Base-by-base conservation (phyloP, 2,797 vertebrate genomes). In the Dendrocincla tyrannina region DNA sequence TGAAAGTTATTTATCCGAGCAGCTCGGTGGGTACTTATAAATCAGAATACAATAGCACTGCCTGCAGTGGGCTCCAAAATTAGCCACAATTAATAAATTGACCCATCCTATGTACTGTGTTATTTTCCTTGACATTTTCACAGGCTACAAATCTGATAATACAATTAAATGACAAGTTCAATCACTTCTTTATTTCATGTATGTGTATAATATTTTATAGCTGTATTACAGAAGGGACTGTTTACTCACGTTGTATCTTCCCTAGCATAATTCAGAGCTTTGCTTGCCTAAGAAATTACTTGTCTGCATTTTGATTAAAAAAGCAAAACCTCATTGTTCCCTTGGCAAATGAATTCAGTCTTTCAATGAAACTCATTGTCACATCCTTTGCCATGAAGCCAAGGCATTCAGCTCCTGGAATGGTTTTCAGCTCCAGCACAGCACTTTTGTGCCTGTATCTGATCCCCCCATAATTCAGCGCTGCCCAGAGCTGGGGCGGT, bases 301-400 rank as follows among this genome's bases (percentile, higher is more conserved):
- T 97, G 94, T 96, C 91, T 97, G 92, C 88, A 67, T 96, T 96
- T 94, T 96, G 97, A 97, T 97, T 96, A 96, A 96, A 95, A 96
- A 93, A 94, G 91, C 85, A 93, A 95, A 96, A 82, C 84, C 88
- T 95, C 91, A 94, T 95, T 96, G 92, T 96, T 96, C 93, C 86
- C 1, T 0, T 69, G 91, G 95, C 92, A 97, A 97, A 97, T 94
- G 74, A 97, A 97, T 94, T 94, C 95, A 84, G 86, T 24, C 92
- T 95, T 95, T 95, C 96, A 95, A 95, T 90, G 93, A 96, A 95
- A 87, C 90, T 93, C 94, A 78, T 96, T 97, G 95, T 94, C 91
- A 56, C 92, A 92, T 90, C 46, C 56, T 96, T 95, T 92, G 81
- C 95, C 81, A 11, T 79, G 74, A 74, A 90, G 92, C 50, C 77